Evolutionary conservation across 1,140 invertebrate species (phyloP).

Genomic region (Trichomalopsis sarcophagae): DNA sequence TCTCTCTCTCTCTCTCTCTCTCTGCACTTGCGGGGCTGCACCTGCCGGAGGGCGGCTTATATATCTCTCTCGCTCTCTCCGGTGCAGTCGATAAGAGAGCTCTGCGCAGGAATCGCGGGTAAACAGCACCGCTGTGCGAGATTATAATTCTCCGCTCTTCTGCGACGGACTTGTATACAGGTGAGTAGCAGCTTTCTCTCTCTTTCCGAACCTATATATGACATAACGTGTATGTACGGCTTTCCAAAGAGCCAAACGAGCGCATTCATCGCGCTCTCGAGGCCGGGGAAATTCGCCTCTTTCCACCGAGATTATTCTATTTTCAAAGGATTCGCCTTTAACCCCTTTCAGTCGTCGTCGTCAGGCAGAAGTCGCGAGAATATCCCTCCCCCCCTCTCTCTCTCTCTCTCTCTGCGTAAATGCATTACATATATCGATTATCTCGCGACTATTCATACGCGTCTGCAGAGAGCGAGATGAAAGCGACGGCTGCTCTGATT

Average conservation of each 20-base stretch:
- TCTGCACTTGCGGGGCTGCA: neutral
- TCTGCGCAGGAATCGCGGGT: neutral
- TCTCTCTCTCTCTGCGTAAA: neutral
- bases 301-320: neutral
- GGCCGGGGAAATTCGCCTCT: neutral
- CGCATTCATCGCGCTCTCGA: neutral
- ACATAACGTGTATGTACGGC: too few relatives aligned
- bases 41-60: neutral
- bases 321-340: neutral
- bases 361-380: neutral
- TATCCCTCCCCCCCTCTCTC: neutral
- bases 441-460: neutral
- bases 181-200: neutral
- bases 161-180: neutral
- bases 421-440: conserved; percentile 1
- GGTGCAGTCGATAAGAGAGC: neutral
- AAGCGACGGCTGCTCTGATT: neutral
- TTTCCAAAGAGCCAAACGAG: neutral
- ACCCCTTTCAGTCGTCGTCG: neutral
- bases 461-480: neutral
- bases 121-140: neutral
- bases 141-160: neutral
- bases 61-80: neutral
- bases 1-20: neutral
- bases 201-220: too few relatives aligned